Conservation (phyloP, 2,113 vertebrate genomes). For the Calidris pugnax region DNA sequence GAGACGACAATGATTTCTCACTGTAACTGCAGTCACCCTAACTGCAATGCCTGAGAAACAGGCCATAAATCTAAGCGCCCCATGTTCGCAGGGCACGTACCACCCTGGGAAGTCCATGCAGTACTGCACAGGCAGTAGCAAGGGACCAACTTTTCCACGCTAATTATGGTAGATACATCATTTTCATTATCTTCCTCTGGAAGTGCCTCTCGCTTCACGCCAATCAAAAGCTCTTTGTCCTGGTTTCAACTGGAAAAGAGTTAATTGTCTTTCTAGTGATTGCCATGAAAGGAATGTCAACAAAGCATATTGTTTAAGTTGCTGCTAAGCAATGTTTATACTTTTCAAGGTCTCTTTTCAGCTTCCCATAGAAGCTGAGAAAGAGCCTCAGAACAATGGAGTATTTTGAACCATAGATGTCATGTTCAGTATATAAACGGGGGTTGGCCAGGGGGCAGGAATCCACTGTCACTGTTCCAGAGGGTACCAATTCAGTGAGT, state of each 20-base stretch:
- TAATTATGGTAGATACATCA: neutral
- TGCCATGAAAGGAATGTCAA: neutral
- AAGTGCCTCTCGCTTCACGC: neutral
- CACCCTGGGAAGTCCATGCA: too few relatives aligned
- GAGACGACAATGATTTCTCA: neutral
- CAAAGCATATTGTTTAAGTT: neutral
- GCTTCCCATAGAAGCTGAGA: neutral
- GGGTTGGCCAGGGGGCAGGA: neutral
- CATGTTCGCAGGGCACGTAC: neutral
- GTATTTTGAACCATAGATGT: neutral
- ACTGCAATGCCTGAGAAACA: neutral
- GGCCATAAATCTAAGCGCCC: neutral
- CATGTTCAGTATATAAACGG: neutral
- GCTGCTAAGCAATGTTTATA: neutral
- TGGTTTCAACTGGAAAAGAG: neutral
- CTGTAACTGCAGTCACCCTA: neutral
- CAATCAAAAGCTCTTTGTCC: neutral
- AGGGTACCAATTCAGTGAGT: neutral
- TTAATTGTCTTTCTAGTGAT: neutral
- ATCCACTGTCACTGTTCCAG: neutral
- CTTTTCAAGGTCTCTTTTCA: neutral
- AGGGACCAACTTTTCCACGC: neutral
- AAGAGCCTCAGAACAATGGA: neutral
- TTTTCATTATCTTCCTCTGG: neutral
- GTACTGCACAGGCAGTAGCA: neutral